phyloP scores from a whole-genome alignment of 1,140 invertebrate species.

The Conopomorpha cramerella region DNA sequence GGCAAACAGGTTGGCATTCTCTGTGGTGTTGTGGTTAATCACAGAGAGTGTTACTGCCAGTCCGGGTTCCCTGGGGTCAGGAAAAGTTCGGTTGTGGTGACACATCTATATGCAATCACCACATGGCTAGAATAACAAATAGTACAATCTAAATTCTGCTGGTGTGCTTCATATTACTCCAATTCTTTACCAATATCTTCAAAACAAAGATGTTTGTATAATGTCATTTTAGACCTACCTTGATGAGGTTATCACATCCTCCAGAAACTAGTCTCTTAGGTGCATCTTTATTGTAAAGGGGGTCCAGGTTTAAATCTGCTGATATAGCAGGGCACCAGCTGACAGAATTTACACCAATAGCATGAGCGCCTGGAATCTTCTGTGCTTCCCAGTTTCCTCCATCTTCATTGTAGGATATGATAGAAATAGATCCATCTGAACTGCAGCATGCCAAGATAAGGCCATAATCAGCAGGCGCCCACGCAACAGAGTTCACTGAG shows the following conservation, averaged over 20 bases:
- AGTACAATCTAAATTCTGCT: too few relatives aligned
- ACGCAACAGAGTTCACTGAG: constrained; percentile 96
- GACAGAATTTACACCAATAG: constrained; percentile 95
- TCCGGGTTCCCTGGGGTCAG: too few relatives aligned
- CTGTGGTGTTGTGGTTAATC: too few relatives aligned
- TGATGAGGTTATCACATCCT: constrained; percentile 97
- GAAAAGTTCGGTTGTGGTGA: too few relatives aligned
- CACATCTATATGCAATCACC: too few relatives aligned
- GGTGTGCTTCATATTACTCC: too few relatives aligned
- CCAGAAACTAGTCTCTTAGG: constrained; percentile 90
- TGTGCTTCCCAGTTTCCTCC: constrained; percentile 86
- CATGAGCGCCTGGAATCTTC: constrained; percentile 82
- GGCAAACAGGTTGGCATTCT: too few relatives aligned
- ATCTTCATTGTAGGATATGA: constrained; percentile 80
- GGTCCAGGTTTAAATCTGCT: constrained; percentile 71
- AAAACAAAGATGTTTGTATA: too few relatives aligned
- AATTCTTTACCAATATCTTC: too few relatives aligned
- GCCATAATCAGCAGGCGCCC: constrained; percentile 95
- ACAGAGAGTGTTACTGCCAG: too few relatives aligned
- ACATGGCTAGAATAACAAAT: too few relatives aligned
- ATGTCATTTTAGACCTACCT: too few relatives aligned
- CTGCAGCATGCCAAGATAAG: constrained; percentile 94
- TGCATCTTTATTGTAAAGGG: constrained; percentile 56
- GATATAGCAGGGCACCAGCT: constrained; percentile 93
- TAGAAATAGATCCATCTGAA: constrained; percentile 94